Evolutionary conservation across 2,888 invertebrate species (phyloP), one percentile per base, ranked within the genome.

Genomic region (Ecliptopera silaceata): DNA sequence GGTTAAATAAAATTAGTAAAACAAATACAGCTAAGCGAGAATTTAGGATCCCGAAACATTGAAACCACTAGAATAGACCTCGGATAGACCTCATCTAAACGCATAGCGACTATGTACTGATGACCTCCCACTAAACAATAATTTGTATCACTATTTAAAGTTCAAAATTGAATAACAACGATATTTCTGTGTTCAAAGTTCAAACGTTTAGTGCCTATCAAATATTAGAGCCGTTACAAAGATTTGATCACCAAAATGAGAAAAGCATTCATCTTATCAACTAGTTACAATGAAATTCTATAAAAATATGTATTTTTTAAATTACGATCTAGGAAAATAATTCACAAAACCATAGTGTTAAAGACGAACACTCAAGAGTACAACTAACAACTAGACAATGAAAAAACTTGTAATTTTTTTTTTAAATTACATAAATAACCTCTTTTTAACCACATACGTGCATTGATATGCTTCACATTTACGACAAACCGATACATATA

Each of bases 201-300:
- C 17, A 52, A 55, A 59, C 43, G 15, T 56, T 62, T 10, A 61
- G 49, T 57, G 56, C 49, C 60, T 63, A 64, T 43, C 38, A 39
- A 50, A 47, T 32, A 60, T 62, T 64, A 66, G 61, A 60, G 60
- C 64, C 64, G 59, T 66, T 61, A 53, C 4, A 47, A 43, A 61
- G 62, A 61, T 62, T 66, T 66, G 66, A 66, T 62, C 66, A 66
- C 66, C 59, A 64, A 64, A 62, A 48, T 42, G 15, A 47, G 42
- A 57, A 32, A 44, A 34, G 38, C 48, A 17, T 47, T 47, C 47
- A 46, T 36, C 49, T 54, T 54, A 54, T 4, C 11, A 54, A 36
- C 45, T 49, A 53, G 39, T 18, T 47, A 47, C 42, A 6, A 47
- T 22, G 38, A 44, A 58, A 49, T 45, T 29, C 13, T 44, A 55